Evolutionary conservation across 2,888 invertebrate species (phyloP).

Genomic region (Melanostoma mellinum): DNA sequence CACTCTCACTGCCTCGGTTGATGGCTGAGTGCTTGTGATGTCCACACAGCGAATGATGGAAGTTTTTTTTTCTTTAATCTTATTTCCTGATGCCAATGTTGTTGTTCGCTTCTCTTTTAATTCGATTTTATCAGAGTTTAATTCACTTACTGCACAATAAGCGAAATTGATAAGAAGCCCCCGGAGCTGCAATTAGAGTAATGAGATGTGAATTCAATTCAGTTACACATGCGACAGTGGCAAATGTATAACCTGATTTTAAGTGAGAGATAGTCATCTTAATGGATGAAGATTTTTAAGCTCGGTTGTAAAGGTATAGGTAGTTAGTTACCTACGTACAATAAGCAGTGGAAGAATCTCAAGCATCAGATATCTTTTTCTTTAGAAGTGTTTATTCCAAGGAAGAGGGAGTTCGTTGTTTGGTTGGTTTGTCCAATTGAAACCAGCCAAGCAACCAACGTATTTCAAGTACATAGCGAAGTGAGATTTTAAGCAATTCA

Average conservation of each 20-base stretch:
- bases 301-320: no score
- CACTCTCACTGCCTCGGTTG: constrained; percentile 12
- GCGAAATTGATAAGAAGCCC: constrained; percentile 42
- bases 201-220: constrained; percentile 56
- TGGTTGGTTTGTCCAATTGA: no score
- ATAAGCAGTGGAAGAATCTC: no score
- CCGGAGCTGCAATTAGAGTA: constrained; percentile 53
- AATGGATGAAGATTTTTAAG: constrained; percentile 11
- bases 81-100: constrained; percentile 8
- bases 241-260: neutral
- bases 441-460: no score
- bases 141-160: constrained; percentile 60
- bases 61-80: neutral
- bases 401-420: no score
- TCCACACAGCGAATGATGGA: constrained; percentile 23
- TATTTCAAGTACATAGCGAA: no score
- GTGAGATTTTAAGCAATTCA: no score
- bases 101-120: constrained; percentile 35
- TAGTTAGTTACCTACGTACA: no score
- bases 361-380: no score
- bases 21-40: constrained; percentile 1
- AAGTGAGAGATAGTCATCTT: constrained; percentile 24
- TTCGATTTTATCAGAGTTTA: constrained; percentile 62
- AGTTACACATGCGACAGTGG: constrained; percentile 25
- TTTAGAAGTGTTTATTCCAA: no score